A percentile compares a stretch with the other conserved stretches of the same genome.
These are phyloP conservation scores for Oxyruncus cristatus DNA, from an alignment of 2,113 vertebrate species.

Conservation along the genomic window DNA sequence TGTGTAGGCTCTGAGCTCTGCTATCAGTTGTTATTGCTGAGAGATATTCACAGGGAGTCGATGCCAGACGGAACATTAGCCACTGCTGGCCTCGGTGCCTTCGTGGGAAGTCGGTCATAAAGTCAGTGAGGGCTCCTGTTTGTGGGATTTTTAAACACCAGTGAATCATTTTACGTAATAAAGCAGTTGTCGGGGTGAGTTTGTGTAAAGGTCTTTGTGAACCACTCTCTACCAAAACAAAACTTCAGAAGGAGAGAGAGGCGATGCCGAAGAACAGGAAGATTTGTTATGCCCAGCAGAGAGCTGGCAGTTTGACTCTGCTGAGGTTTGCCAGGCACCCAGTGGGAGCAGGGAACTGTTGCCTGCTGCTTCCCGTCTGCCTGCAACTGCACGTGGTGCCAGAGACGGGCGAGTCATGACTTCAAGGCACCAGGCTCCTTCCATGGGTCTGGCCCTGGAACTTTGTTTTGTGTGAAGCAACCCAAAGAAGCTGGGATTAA, in stretches of 20 bases:
- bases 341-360: rapidly evolving
- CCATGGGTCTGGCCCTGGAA: background rate
- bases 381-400: rapidly evolving
- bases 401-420: rapidly evolving
- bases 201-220: conserved; percentile 22
- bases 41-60: conserved; percentile 29
- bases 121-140: conserved; percentile 30
- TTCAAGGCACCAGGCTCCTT: background rate
- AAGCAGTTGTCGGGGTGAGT: background rate
- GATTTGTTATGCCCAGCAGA: background rate
- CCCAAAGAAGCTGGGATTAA: background rate
- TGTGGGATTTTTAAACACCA: conserved; percentile 52
- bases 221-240: background rate
- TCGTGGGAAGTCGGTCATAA: conserved; percentile 53
- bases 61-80: conserved; percentile 59
- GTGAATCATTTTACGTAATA: conserved; percentile 40
- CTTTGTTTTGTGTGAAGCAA: rapidly evolving
- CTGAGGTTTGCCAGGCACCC: background rate
- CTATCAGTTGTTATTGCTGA: conserved; percentile 65
- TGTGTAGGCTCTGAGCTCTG: conserved; percentile 45
- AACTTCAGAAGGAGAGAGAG: background rate
- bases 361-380: background rate
- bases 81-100: conserved; percentile 12
- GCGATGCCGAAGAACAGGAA: background rate
- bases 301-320: background rate